These are phyloP conservation scores for Scaptomyza polygonia DNA, from an alignment of 2,888 invertebrate species.

Conservation along the genomic window DNA sequence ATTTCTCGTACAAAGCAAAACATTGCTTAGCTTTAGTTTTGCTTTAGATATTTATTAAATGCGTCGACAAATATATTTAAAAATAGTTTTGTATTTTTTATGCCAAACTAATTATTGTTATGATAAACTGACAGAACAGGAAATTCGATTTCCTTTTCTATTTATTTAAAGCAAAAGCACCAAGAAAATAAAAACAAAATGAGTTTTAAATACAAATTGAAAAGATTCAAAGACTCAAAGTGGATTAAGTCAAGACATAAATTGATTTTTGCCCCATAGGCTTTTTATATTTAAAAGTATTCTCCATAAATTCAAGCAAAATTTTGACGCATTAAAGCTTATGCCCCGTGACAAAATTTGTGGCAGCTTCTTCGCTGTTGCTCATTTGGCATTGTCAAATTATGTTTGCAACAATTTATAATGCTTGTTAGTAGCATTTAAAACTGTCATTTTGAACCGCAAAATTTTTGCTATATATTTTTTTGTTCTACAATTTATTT, in stretches of 20 bases:
- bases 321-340: constrained; percentile 34
- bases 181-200: constrained; percentile 18
- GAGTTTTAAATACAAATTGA: constrained; percentile 40
- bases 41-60: no score
- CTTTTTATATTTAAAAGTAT: constrained; percentile 60
- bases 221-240: constrained; percentile 67
- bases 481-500: no score
- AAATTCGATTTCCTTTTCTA: constrained; percentile 60
- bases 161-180: constrained; percentile 10
- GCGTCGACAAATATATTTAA: no score
- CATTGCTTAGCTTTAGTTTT: no score
- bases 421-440: constrained; percentile 31
- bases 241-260: constrained; percentile 78
- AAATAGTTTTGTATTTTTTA: not conserved
- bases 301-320: constrained; percentile 10
- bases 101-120: constrained; percentile 11
- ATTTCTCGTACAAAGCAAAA: no score
- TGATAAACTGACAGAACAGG: constrained; percentile 49
- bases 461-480: not conserved
- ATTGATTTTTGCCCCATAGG: constrained; percentile 49
- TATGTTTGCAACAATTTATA: constrained; percentile 46
- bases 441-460: constrained; percentile 40
- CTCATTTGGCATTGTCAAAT: constrained; percentile 25
- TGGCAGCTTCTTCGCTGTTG: not conserved
- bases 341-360: constrained; percentile 15